Percentiles rank a stretch among this genome's conserved stretches.
phyloP scores from a whole-genome alignment of 2,113 vertebrate species.

The Telmatochromis bifrenatus region DNA sequence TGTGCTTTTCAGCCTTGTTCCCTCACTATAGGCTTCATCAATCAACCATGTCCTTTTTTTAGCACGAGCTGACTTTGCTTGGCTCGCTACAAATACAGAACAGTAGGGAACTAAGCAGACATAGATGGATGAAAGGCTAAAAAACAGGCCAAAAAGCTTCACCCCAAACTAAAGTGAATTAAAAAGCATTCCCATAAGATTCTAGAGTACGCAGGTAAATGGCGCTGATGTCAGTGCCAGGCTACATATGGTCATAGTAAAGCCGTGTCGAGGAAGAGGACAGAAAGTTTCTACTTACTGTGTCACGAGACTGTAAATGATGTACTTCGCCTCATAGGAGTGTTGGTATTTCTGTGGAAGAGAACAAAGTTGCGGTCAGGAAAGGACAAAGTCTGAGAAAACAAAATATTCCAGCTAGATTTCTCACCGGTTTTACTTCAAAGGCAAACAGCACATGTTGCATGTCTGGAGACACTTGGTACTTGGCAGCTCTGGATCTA shows the following conservation, averaged over 20 bases:
- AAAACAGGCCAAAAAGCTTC: neutral
- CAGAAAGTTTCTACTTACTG: slow-evolving; percentile 56
- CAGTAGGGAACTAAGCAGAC: slow-evolving; percentile 30
- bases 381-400: neutral
- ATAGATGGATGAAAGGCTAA: slow-evolving; percentile 38
- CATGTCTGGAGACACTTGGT: slow-evolving; percentile 89
- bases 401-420: neutral
- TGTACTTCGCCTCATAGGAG: slow-evolving; percentile 87
- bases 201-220: neutral
- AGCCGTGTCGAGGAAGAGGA: neutral
- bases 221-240: neutral
- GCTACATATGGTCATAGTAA: neutral
- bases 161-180: neutral
- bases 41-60: slow-evolving; percentile 32
- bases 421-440: slow-evolving; percentile 82
- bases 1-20: neutral
- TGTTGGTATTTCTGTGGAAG: slow-evolving; percentile 83
- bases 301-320: slow-evolving; percentile 78
- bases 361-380: neutral
- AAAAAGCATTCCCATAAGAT: slow-evolving; percentile 9
- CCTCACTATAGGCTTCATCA: slow-evolving; percentile 21
- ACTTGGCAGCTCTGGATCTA: slow-evolving; percentile 80
- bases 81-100: neutral
- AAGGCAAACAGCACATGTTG: slow-evolving; percentile 87
- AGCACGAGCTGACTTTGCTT: slow-evolving; percentile 21